A percentile compares a stretch with the other conserved stretches of the same genome.
These are phyloP conservation scores for cattle (Bos taurus) DNA, from an alignment of 2,113 vertebrate genomes.

Conservation along the genomic window DNA sequence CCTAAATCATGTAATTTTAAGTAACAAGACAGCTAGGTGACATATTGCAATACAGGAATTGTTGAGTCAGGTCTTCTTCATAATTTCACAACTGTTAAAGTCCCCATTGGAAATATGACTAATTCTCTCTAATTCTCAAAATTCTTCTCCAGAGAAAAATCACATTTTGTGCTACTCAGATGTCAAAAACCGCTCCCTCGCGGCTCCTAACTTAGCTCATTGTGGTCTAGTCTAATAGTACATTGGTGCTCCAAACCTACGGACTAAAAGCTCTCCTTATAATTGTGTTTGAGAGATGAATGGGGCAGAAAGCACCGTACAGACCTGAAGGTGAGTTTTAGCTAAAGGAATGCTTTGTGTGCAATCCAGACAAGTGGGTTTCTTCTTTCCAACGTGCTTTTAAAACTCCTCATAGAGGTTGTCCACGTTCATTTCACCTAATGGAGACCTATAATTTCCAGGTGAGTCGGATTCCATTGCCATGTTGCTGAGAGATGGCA, in stretches of 20 bases:
- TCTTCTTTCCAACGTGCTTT: not conserved
- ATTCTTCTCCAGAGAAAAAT: conserved; percentile 75
- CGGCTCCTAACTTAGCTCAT: conserved; percentile 38
- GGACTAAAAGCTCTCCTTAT: conserved; percentile 36
- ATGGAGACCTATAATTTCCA: not conserved
- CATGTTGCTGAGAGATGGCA: not conserved
- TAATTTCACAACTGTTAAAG: conserved; percentile 74
- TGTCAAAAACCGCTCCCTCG: conserved; percentile 67
- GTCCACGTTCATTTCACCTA: not conserved
- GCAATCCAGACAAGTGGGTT: conserved; percentile 11
- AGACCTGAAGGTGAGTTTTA: not conserved
- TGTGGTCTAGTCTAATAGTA: conserved; percentile 35
- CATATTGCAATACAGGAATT: conserved; percentile 73
- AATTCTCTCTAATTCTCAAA: conserved; percentile 74
- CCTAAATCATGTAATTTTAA: conserved; percentile 71
- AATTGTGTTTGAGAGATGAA: conserved; percentile 24
- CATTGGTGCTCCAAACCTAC: conserved; percentile 29
- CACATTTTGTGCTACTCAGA: conserved; percentile 65
- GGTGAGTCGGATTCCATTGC: not conserved
- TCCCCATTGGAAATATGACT: conserved; percentile 69
- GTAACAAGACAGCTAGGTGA: conserved; percentile 74
- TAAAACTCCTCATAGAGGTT: not conserved
- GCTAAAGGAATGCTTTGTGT: conserved; percentile 21
- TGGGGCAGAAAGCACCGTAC: not conserved
- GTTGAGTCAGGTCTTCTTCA: conserved; percentile 72